Percentiles rank a stretch among this genome's conserved stretches.
phyloP scores from a whole-genome alignment of 2,797 vertebrate species.

The Strix occidentalis region DNA sequence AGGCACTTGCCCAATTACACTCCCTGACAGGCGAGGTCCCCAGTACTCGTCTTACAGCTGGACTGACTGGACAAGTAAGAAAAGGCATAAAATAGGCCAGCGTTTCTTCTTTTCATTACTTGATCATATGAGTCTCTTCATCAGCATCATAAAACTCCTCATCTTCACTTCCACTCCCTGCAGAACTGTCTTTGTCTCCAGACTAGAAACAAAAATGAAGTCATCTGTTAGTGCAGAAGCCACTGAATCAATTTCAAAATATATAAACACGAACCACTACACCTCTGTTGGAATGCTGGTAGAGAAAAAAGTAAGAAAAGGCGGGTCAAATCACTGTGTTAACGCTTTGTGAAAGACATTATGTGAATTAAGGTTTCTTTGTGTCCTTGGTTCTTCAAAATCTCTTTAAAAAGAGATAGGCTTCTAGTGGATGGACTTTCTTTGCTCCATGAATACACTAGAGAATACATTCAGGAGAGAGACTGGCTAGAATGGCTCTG shows the following conservation, averaged over 20 bases:
- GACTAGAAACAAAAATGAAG: constrained; percentile 52
- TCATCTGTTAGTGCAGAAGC: neutral
- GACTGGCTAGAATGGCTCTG: neutral
- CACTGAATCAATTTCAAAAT: neutral
- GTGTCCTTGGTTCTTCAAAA: neutral
- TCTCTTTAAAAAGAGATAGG: neutral
- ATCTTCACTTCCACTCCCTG: constrained; percentile 73
- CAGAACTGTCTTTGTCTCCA: constrained; percentile 52
- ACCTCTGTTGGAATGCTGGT: neutral
- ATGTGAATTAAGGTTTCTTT: neutral
- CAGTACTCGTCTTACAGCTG: neutral
- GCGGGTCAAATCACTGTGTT: neutral
- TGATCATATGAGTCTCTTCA: constrained; percentile 80
- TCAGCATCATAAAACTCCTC: constrained; percentile 78
- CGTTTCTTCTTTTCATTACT: constrained; percentile 52
- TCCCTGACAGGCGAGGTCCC: neutral
- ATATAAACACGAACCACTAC: neutral
- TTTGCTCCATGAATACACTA: neutral
- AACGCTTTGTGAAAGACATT: neutral
- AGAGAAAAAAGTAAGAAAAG: neutral
- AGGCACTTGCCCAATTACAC: neutral
- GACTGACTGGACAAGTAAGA: neutral
- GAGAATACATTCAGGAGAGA: neutral
- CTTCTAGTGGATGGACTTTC: neutral
- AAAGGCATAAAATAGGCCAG: neutral